Evolutionary conservation across 2,888 invertebrate species (phyloP), one percentile per base, ranked within the genome.

Genomic region (Epistrophella euchroma): DNA sequence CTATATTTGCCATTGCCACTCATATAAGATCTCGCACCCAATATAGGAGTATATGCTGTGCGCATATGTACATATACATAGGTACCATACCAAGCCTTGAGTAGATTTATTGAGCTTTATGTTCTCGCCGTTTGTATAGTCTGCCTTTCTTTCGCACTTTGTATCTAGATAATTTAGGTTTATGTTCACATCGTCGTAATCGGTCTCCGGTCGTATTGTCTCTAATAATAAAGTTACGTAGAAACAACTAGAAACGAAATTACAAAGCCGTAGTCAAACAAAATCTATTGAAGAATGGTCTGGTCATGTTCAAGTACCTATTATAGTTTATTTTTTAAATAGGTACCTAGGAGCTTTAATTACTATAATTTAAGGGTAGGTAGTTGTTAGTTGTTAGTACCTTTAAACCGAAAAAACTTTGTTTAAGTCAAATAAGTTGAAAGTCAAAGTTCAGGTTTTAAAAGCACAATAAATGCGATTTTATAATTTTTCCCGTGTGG

Each of bases 81-180:
- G n/a, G n/a, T n/a, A n/a, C n/a, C n/a, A 28, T 22, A 35, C 19
- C 58, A 47, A 19, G 45, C 19, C 45, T 56, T 68, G n/a, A 56
- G 40, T 68, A 60, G 32, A 68, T 74, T 80, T 80, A 60, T 74
- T 80, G 45, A 60, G 40, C 45, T 70, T 68, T 25, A 60, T 80
- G 15, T 80, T 37, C 43, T 58, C 13, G 32, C 64, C 32, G 56
- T 45, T 66, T 58, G 73, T 56, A 22, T 55, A 72, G 52, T 25
- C 62, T 11, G 56, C 50, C 64, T 17, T 28, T 40, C 37, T n/a
- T n/a, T 66, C 32, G 25, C 19, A 25, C 22, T 60, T 40, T 22
- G 35, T 35, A 35, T 40, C 25, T 40, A 60, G 7, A 22, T 37
- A 68, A 52, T 80, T 58, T 62, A 75, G 75, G 68, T 80, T 75